A percentile compares a stretch with the other conserved stretches of the same genome.
Conservation (phyloP, 2,797 vertebrate genomes). For the Chlorospingus flavigularis region DNA sequence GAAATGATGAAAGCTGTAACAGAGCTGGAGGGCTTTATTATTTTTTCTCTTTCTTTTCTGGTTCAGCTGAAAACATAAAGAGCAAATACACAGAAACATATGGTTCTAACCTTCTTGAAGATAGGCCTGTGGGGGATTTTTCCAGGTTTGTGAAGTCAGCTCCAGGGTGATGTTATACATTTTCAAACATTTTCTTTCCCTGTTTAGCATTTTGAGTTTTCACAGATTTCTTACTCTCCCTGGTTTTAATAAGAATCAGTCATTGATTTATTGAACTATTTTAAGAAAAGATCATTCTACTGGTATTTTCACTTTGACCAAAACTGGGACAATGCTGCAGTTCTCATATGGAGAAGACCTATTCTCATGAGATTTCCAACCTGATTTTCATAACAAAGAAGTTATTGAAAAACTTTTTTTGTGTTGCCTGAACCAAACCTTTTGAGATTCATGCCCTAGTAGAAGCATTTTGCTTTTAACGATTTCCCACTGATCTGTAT, state of each 20-base stretch:
- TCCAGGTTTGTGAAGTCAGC: constrained; percentile 42
- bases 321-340: background rate
- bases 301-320: background rate
- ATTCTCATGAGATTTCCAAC: background rate
- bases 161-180: background rate
- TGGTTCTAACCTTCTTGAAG: constrained; percentile 53
- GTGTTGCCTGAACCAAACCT: constrained; percentile 3
- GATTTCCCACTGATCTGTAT: constrained; percentile 17
- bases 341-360: background rate
- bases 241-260: background rate
- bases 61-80: constrained; percentile 58
- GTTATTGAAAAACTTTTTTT: constrained; percentile 18
- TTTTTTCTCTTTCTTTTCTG: constrained; percentile 33
- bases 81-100: constrained; percentile 30
- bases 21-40: constrained; percentile 47
- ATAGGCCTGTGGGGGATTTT: constrained; percentile 38
- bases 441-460: constrained; percentile 14
- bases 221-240: background rate
- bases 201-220: constrained; percentile 48
- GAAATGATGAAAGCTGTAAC: constrained; percentile 35
- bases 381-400: constrained; percentile 52
- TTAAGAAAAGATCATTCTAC: background rate
- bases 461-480: constrained; percentile 29
- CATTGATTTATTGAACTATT: background rate
- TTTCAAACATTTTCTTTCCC: constrained; percentile 39